Conservation (phyloP, 2,113 vertebrate species). For the Papio anubis region DNA sequence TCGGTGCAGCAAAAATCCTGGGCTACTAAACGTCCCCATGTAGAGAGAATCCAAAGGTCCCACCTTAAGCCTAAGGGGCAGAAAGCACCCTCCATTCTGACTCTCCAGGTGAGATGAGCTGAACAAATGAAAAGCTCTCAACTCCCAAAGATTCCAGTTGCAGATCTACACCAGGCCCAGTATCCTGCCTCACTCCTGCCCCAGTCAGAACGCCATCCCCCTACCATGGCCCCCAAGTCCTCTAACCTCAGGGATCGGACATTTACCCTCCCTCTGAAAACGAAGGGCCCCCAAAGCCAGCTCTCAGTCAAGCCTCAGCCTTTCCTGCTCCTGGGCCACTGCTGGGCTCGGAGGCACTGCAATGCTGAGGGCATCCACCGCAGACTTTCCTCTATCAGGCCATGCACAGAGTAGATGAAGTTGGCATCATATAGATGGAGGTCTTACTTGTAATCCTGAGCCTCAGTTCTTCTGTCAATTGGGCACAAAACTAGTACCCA, state of each 20-base stretch:
- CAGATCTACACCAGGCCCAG: background rate
- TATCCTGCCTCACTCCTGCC: background rate
- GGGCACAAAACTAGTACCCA: background rate
- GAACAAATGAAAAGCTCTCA: background rate
- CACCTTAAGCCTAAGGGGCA: background rate
- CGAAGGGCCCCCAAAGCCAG: background rate
- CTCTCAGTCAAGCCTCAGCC: background rate
- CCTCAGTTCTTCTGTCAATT: background rate
- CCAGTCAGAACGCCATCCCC: background rate
- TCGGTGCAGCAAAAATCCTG: background rate
- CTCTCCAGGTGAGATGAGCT: background rate
- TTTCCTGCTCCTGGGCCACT: background rate
- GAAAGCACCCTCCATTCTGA: background rate
- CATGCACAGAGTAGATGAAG: background rate
- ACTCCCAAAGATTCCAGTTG: rapidly evolving
- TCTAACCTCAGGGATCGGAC: background rate
- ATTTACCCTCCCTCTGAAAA: background rate
- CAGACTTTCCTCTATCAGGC: background rate
- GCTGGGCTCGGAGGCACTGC: rapidly evolving
- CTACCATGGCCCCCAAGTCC: background rate
- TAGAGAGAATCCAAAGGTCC: background rate
- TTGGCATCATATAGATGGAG: background rate
- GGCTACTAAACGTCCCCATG: background rate
- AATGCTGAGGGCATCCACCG: rapidly evolving
- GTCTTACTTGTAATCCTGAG: background rate